Evolutionary conservation across 2,888 invertebrate genomes (phyloP), one percentile per base, ranked within the genome.

Genomic region (Tinea semifulvella): DNA sequence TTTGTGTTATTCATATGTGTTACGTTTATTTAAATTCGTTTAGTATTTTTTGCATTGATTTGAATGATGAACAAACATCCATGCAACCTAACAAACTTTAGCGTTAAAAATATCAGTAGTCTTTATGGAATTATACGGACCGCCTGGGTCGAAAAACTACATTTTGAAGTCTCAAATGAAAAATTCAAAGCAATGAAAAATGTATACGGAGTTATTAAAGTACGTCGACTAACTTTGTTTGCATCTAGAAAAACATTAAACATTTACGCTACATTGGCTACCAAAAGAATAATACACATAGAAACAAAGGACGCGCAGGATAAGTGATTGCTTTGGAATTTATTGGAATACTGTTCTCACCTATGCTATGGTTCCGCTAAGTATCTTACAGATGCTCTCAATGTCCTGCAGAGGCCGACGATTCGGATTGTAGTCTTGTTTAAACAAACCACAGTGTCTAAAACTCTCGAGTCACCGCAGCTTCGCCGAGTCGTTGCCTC

Each of bases 181-280:
- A 19, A 22, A 22, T 40, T 40, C 40, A 22, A n/a, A 13, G 22
- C 40, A 22, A 40, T 22, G 40, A 36, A 36, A 36, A 36, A 36
- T 36, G 18, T 36, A 36, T 40, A 40, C 16, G 7, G 10, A 8
- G 38, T 38, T 38, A 63, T 63, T 60, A 60, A 61, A 57, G 50
- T 49, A 53, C 56, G 55, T 55, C 60, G 54, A 53, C 57, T 55
- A 61, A 61, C 46, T 57, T 57, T 58, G 56, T 3, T 22, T 22
- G 14, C 20, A 22, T 19, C 22, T 13, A 3, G 36, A 36, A n/a
- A 26, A 38, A 40, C n/a, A 11, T 18, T 19, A 40, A 40, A 20
- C 19, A 36, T 43, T n/a, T n/a, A n/a, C n/a, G n/a, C n/a, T n/a
- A n/a, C n/a, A n/a, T n/a, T n/a, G n/a, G n/a, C n/a, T n/a, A n/a